phyloP scores from a whole-genome alignment of 2,113 vertebrate genomes.

The Conger conger region DNA sequence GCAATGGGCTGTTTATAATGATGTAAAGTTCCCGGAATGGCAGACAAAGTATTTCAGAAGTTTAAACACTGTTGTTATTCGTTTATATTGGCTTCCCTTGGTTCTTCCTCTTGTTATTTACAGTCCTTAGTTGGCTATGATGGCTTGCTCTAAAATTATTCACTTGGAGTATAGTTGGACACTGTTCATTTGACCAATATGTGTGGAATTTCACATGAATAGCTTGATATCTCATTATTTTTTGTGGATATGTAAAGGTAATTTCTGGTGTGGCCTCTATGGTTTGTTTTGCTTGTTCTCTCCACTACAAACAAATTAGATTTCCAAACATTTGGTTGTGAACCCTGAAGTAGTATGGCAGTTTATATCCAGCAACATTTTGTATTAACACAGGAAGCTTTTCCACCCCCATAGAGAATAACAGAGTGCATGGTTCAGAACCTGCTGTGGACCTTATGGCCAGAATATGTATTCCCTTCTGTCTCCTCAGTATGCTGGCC shows the following conservation, averaged over 20 bases:
- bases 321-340: neutral
- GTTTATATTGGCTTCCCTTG: neutral
- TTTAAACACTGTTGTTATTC: neutral
- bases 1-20: neutral
- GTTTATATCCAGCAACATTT: constrained; percentile 40
- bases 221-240: neutral
- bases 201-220: neutral
- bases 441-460: constrained; percentile 8
- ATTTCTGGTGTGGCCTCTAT: neutral
- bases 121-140: neutral
- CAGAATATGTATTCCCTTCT: neutral
- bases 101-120: neutral
- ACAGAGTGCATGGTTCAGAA: neutral
- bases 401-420: constrained; percentile 47
- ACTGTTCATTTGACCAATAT: neutral
- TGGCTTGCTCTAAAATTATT: neutral
- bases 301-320: neutral
- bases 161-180: neutral
- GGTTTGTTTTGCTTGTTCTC: neutral
- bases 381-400: constrained; percentile 62
- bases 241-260: neutral
- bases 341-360: constrained; percentile 4
- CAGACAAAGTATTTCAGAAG: constrained; percentile 10
- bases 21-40: neutral
- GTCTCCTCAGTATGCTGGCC: neutral